Percentiles rank a stretch among this genome's conserved stretches.
These are phyloP conservation scores for Orycteropus afer DNA, from an alignment of 2,113 vertebrate genomes.

Conservation along the genomic window DNA sequence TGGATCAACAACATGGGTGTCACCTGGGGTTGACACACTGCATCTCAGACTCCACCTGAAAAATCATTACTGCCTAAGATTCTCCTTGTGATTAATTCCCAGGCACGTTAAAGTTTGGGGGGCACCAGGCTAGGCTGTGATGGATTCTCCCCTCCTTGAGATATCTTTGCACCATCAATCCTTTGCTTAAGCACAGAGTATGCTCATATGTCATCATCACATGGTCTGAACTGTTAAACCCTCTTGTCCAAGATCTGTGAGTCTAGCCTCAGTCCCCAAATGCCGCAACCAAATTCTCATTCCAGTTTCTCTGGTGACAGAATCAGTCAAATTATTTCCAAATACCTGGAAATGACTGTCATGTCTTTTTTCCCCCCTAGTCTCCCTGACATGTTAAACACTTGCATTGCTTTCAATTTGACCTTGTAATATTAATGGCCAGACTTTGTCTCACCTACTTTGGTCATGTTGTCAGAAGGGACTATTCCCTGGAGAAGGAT, in stretches of 20 bases:
- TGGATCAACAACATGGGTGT: not conserved
- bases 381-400: not conserved
- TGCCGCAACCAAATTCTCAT: not conserved
- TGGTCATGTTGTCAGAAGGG: no score
- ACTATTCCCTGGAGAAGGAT: no score
- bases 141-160: no score
- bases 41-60: not conserved
- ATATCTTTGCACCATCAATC: not conserved
- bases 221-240: not conserved
- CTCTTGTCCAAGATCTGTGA: not conserved
- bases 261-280: not conserved
- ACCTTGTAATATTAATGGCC: not conserved
- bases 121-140: not conserved
- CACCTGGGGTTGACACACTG: not conserved
- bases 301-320: not conserved
- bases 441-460: no score
- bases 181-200: not conserved
- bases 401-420: not conserved
- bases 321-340: not conserved
- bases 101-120: not conserved
- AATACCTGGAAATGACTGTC: not conserved
- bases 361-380: rapidly evolving
- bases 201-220: not conserved
- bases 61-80: not conserved
- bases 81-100: no score